Evolutionary conservation across 2,797 vertebrate species (phyloP), one percentile per base, ranked within the genome.

Genomic region (Xiphorhynchus erythropygius): DNA sequence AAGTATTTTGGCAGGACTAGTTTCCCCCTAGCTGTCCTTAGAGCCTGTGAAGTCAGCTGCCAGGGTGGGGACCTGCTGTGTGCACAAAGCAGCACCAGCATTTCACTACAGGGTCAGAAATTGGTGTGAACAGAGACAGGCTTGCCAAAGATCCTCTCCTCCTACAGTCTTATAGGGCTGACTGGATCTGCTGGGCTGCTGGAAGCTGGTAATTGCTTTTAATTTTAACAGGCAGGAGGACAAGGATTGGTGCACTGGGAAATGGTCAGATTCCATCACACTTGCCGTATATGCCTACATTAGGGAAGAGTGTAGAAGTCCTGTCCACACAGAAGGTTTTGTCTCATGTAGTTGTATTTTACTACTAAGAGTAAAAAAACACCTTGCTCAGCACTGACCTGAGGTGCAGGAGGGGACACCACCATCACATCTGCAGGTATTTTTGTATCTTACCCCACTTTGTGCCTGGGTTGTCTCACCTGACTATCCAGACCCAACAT

Each of bases 401-500:
- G 21, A 23, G 30, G 49, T 25, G 37, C 39, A 81, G 64, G 59
- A 71, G 16, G 6, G 24, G 52, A 65, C 25, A 75, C 8, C 55
- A 50, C 11, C 41, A 7, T 8, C 2, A 0, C 7, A 30, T 16
- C 60, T 8, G 11, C 76, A 46, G 19, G 28, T 12, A 37, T 28
- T 41, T 89, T 33, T 3, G 1, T 47, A 8, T 59, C 59, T 89
- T 68, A 60, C 49, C 52, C 30, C 7, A 2, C 10, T 30, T 79
- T 33, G 23, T 35, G 41, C 35, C 22, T 32, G 27, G 12, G 10
- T 65, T 92, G 92, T 98, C 96, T 97, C 93, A 97, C 97, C 98
- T 99, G 99, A 84, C 99, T 99, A 95, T 99, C 99, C 95, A 99
- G 97, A 21, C 99, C 99, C 84, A 99, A 96, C 99, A 99, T 99